These are phyloP conservation scores for Volucella bombylans DNA, from an alignment of 2,888 invertebrate species.

Conservation along the genomic window DNA sequence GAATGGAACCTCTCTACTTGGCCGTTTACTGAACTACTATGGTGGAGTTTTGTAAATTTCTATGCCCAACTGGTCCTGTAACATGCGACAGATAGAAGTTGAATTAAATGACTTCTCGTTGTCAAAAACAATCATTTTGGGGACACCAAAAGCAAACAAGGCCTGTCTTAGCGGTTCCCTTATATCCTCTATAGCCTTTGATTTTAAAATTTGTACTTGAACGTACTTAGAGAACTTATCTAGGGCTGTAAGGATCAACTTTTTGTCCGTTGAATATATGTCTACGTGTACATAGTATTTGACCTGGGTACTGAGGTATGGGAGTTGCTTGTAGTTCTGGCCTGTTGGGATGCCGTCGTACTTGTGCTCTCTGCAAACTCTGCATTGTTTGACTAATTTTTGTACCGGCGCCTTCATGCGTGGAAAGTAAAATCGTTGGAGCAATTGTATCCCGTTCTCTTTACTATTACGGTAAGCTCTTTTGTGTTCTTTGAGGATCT, in stretches of 20 bases:
- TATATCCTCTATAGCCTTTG: slow-evolving; percentile 39
- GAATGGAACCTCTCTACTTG: slow-evolving; percentile 63
- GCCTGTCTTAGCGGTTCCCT: slow-evolving; percentile 32
- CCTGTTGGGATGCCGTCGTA: too few relatives aligned
- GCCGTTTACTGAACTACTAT: slow-evolving; percentile 48
- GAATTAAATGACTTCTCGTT: slow-evolving; percentile 55
- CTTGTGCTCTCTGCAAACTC: too few relatives aligned
- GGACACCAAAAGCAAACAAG: slow-evolving; percentile 33
- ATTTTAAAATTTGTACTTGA: slow-evolving; percentile 26
- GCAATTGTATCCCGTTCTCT: too few relatives aligned
- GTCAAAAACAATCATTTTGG: slow-evolving; percentile 38
- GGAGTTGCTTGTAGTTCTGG: slow-evolving; percentile 34
- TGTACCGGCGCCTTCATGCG: too few relatives aligned
- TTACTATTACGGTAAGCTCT: too few relatives aligned
- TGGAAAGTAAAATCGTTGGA: too few relatives aligned
- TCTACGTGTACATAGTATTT: slow-evolving; percentile 43
- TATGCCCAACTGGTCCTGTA: slow-evolving; percentile 38
- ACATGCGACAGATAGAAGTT: slow-evolving; percentile 29
- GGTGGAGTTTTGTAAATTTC: slow-evolving; percentile 44
- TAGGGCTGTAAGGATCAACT: slow-evolving; percentile 31
- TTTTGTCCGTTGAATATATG: slow-evolving; percentile 30
- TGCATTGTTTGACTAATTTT: too few relatives aligned
- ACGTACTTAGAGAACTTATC: slow-evolving; percentile 54
- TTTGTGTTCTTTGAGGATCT: too few relatives aligned
- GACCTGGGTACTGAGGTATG: slow-evolving; percentile 50